Base-by-base conservation (phyloP, 2,113 vertebrate species). In the Pipra filicauda region DNA sequence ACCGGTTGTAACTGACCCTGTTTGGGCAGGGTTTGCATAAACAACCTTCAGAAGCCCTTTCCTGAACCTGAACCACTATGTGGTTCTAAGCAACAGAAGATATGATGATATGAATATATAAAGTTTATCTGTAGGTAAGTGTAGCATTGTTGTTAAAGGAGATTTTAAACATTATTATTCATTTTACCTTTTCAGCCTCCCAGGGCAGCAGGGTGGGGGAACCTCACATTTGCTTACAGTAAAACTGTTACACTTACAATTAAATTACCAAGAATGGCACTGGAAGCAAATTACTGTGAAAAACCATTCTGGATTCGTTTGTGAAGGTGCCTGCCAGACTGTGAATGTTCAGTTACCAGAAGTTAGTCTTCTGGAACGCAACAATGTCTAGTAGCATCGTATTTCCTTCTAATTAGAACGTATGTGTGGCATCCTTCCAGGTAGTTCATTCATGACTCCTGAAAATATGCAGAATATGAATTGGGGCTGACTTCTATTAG, bases 171-270 rank as follows among this genome's bases (percentile, higher is more conserved):
- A n/a, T 14, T 62, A 77, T 62, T 89, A 58, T 54, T 71, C 39
- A 46, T 77, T 89, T 79, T 57, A 80, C 5, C 19, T 81, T 52
- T 92, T 82, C 55, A 88, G 41, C 35, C 49, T 97, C 82, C 74
- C 26, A 65, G 11, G 41, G 11, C 16, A 84, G 30, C 2, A 21
- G 37, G 17, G 37, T 0, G 0, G 46, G 43, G 31, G 46, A 94
- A 43, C 69, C 70, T 85, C 23, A 9, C 66, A 78, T 92, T 93
- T 91, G 86, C 96, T 97, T 96, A 91, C 49, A 95, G n/a, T 54
- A 61, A 78, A 87, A 91, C 81, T 95, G 28, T 91, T 97, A 96
- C 55, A 97, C 97, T 97, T 97, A 88, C 88, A 97, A 98, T 97
- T 97, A 94, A 97, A 93, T 97, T 97, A 96, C 91, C 82, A 93